phyloP scores from a whole-genome alignment of 2,797 vertebrate species.

The Gymnothorax reevesii region DNA sequence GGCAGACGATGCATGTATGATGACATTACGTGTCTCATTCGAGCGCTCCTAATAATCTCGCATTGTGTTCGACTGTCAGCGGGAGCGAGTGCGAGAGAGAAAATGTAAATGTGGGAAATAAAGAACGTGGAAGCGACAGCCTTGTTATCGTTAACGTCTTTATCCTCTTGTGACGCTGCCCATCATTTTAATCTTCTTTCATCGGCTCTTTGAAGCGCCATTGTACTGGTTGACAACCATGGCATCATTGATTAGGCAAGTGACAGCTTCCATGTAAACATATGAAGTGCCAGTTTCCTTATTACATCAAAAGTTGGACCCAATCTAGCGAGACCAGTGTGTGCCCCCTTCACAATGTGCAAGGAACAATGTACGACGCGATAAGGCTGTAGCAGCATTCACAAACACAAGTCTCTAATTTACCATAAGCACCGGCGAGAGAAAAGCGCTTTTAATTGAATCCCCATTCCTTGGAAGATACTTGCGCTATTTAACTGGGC shows the following conservation, averaged over 20 bases:
- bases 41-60: not conserved
- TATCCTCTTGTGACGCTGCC: not conserved
- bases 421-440: conserved; percentile 61
- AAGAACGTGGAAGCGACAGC: not conserved
- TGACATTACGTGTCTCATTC: not conserved
- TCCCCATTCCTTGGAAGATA: conserved; percentile 55
- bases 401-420: conserved; percentile 47
- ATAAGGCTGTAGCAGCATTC: not conserved
- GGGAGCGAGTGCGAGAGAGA: not conserved
- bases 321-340: not conserved
- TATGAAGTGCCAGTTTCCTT: not conserved
- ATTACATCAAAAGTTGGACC: not conserved
- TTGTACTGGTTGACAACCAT: not conserved
- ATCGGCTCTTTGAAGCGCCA: not conserved
- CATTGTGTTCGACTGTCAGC: conserved; percentile 11
- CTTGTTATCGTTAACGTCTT: conserved; percentile 1
- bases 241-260: conserved; percentile 11
- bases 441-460: conserved; percentile 69
- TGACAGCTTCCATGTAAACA: not conserved
- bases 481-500: conserved; percentile 48
- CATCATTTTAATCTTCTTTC: not conserved
- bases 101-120: not conserved
- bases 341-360: not conserved
- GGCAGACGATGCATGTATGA: not conserved
- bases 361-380: not conserved